Conservation (phyloP, 2,797 vertebrate genomes). For the Gallinago solitaria region DNA sequence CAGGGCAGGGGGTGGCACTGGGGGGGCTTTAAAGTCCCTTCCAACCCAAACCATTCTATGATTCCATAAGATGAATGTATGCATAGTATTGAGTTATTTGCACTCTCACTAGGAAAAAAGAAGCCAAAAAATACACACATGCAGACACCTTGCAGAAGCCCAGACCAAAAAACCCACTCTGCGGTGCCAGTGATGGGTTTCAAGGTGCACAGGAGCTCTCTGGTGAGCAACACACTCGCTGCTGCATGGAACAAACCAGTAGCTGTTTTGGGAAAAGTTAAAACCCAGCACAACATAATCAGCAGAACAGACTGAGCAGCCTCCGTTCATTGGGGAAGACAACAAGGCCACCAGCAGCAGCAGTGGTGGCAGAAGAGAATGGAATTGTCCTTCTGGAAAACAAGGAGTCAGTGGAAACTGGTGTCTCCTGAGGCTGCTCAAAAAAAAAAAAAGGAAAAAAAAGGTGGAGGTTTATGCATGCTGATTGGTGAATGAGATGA, state of each 20-base stretch:
- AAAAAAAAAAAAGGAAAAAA: not conserved
- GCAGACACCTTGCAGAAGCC: not conserved
- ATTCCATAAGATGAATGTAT: not conserved
- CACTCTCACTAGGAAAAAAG: not conserved
- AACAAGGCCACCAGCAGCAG: not conserved
- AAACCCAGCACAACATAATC: not conserved
- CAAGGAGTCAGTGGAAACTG: not conserved
- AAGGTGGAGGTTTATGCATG: not conserved
- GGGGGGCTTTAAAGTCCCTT: no score
- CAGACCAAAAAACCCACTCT: not conserved
- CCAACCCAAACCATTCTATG: no score
- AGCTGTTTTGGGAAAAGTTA: not conserved
- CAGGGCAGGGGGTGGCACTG: no score
- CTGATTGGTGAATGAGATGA: not conserved
- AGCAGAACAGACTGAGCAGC: not conserved
- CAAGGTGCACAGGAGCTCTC: rapidly evolving
- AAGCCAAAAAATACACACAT: rapidly evolving
- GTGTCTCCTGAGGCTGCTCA: not conserved
- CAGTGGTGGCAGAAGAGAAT: not conserved
- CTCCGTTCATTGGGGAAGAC: not conserved
- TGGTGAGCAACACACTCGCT: not conserved
- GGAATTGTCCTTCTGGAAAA: not conserved
- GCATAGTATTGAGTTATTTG: not conserved
- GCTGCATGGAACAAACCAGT: not conserved
- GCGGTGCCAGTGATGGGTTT: not conserved